Conservation (phyloP, 2,888 invertebrate genomes). For the Hirtodrosophila confusa region DNA sequence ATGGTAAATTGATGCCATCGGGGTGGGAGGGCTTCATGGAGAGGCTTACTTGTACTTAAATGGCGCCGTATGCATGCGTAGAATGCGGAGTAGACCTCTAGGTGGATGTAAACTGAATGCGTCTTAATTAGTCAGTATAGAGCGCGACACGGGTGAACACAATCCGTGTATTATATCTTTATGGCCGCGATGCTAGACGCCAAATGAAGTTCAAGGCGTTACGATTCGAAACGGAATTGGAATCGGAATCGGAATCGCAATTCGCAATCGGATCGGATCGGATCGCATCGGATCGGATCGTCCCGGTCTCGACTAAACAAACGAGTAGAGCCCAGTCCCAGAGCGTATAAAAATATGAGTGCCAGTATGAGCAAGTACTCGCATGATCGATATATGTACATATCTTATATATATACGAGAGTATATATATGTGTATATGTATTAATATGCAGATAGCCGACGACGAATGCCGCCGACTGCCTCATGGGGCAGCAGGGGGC, state of each 20-base stretch:
- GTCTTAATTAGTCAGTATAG: slow-evolving; percentile 4
- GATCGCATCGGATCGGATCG: slow-evolving; percentile 19
- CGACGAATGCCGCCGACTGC: slow-evolving; percentile 13
- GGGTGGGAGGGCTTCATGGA: not conserved
- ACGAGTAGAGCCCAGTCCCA: slow-evolving; percentile 4
- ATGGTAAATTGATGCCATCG: not conserved
- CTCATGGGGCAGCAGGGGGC: not conserved
- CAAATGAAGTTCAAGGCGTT: slow-evolving; percentile 75
- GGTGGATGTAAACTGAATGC: slow-evolving; percentile 6
- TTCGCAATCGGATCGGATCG: slow-evolving; percentile 34
- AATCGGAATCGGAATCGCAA: slow-evolving; percentile 13
- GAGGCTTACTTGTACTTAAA: slow-evolving; percentile 68
- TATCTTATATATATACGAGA: slow-evolving; percentile 11
- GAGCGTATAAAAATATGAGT: slow-evolving; percentile 19
- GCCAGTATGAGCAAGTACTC: slow-evolving; percentile 33
- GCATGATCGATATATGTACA: slow-evolving; percentile 49
- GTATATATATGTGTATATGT: slow-evolving; percentile 14
- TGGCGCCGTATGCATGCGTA: slow-evolving; percentile 68
- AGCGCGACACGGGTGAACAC: slow-evolving; percentile 8
- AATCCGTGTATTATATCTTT: slow-evolving; percentile 53
- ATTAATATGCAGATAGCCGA: slow-evolving; percentile 49
- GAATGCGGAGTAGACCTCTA: not conserved
- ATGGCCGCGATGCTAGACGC: slow-evolving; percentile 66
- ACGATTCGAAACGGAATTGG: slow-evolving; percentile 28
- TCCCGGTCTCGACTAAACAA: slow-evolving; percentile 44